Conservation (phyloP, 2,113 vertebrate species). For the Malurus elegans region DNA sequence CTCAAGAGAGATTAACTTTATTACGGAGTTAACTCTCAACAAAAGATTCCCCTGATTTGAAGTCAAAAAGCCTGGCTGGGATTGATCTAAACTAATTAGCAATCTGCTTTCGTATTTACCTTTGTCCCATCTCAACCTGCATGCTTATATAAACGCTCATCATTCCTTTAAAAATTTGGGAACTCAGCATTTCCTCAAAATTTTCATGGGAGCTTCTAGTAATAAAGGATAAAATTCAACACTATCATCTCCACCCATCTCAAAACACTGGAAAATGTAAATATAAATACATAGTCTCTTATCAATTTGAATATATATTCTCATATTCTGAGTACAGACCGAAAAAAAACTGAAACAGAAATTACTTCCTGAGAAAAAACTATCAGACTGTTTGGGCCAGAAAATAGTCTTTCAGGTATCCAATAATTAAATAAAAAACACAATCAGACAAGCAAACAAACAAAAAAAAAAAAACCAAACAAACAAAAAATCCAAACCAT, state of each 20-base stretch:
- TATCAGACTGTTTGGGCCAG: not conserved
- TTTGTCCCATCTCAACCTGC: not conserved
- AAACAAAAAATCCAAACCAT: not conserved
- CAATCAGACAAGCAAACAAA: not conserved
- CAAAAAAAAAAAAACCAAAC: no score
- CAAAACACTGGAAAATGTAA: not conserved
- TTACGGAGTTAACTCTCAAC: not conserved
- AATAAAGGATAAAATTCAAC: not conserved
- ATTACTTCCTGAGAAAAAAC: not conserved
- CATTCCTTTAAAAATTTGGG: not conserved
- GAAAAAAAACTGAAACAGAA: not conserved
- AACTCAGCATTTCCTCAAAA: not conserved
- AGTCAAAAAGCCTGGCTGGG: not conserved
- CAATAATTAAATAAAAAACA: not conserved
- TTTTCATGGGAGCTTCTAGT: not conserved
- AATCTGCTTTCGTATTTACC: not conserved
- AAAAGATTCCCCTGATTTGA: not conserved
- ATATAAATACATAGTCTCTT: not conserved
- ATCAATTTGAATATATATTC: not conserved
- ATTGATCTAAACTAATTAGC: not conserved
- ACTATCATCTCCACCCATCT: not conserved
- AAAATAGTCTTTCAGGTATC: not conserved
- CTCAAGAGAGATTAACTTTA: not conserved
- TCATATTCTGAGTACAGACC: not conserved
- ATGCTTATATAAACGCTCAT: not conserved